Conservation (phyloP, 2,797 vertebrate species). For the Microcaecilia unicolor region DNA sequence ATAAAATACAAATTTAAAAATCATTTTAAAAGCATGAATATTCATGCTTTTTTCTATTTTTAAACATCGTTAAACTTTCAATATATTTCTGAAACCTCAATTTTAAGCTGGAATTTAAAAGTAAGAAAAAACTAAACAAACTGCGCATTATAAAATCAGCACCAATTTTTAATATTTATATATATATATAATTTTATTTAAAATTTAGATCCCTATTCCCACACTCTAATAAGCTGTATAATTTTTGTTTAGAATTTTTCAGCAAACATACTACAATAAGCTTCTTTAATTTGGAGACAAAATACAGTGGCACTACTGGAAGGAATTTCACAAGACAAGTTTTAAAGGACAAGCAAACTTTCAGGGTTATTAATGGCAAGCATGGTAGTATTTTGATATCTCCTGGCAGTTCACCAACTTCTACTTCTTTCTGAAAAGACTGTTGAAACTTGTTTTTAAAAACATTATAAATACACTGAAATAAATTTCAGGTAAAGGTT, state of each 20-base stretch:
- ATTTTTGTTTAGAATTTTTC: constrained; percentile 81
- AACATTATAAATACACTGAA: constrained; percentile 46
- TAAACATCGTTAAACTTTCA: constrained; percentile 88
- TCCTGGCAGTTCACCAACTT: constrained; percentile 51
- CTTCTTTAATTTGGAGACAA: constrained; percentile 86
- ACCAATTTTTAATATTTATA: constrained; percentile 96
- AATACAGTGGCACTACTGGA: constrained; percentile 93
- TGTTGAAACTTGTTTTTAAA: constrained; percentile 54
- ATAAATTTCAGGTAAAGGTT: too few relatives aligned
- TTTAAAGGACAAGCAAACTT: constrained; percentile 78
- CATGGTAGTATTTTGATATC: constrained; percentile 52
- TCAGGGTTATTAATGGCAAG: constrained; percentile 61
- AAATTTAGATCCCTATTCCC: constrained; percentile 98
- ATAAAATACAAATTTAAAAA: constrained; percentile 99
- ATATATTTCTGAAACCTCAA: constrained; percentile 95
- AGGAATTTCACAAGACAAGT: constrained; percentile 74
- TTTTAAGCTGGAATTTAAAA: constrained; percentile 92
- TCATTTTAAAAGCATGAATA: constrained; percentile 93
- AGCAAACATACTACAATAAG: constrained; percentile 84
- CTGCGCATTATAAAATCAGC: constrained; percentile 99
- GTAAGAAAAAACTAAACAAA: constrained; percentile 90
- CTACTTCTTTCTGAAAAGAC: constrained; percentile 53
- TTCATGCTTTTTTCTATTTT: constrained; percentile 85
- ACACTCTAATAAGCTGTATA: constrained; percentile 97
- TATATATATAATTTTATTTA: constrained; percentile 98